Conservation (phyloP, 2,888 invertebrate genomes). For the Ennomos fuscantarius region DNA sequence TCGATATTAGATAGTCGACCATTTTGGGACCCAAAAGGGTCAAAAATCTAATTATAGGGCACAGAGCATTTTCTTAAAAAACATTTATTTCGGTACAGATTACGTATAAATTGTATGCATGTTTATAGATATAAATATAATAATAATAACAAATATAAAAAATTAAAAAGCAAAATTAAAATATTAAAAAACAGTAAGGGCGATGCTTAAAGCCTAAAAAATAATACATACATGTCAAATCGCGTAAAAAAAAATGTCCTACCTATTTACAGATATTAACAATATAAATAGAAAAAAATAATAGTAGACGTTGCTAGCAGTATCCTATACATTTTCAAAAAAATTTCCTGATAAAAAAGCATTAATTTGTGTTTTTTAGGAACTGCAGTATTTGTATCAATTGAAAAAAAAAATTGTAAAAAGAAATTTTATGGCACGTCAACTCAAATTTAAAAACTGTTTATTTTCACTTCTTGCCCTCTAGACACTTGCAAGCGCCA, state of each 20-base stretch:
- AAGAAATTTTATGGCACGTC: constrained; percentile 63
- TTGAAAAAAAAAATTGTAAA: constrained; percentile 27
- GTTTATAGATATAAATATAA: constrained; percentile 26
- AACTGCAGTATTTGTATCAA: constrained; percentile 53
- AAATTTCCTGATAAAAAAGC: constrained; percentile 1
- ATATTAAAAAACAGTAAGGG: constrained; percentile 30
- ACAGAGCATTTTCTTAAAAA: constrained; percentile 50
- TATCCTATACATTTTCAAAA: background rate
- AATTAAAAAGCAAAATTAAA: constrained; percentile 11
- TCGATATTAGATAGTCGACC: constrained; percentile 77
- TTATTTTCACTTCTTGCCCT: constrained; percentile 61
- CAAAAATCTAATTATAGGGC: constrained; percentile 73
- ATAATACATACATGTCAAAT: constrained; percentile 20
- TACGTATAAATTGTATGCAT: constrained; percentile 33
- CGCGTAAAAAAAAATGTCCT: constrained; percentile 45
- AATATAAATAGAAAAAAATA: constrained; percentile 46
- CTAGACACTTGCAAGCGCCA: constrained; percentile 71
- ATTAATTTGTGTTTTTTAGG: constrained; percentile 40
- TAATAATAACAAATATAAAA: constrained; percentile 11
- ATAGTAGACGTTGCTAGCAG: constrained; percentile 10
- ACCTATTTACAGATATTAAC: constrained; percentile 60
- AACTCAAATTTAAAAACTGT: constrained; percentile 42
- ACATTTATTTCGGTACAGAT: constrained; percentile 44
- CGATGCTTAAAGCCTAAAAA: constrained; percentile 33
- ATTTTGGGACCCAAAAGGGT: constrained; percentile 70